These are phyloP conservation scores for Aricia artaxerxes DNA, from an alignment of 2,888 invertebrate species.

Conservation along the genomic window DNA sequence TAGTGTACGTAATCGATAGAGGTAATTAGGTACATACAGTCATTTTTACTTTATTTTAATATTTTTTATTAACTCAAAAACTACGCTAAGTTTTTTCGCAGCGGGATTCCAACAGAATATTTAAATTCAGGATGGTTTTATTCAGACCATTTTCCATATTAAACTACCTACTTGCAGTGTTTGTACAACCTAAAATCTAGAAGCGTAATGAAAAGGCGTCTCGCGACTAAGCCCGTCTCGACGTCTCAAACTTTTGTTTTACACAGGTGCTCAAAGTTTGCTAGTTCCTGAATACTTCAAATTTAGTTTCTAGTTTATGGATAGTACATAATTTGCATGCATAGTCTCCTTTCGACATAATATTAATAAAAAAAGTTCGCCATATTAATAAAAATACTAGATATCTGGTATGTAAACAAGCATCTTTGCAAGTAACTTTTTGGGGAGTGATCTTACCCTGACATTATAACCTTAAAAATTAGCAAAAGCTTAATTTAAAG, in stretches of 20 bases:
- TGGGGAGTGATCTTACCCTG: too few relatives aligned
- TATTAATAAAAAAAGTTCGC: not conserved
- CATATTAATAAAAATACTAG: too few relatives aligned
- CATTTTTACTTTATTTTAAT: not conserved
- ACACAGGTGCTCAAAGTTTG: conserved; percentile 49
- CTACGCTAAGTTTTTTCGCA: not conserved
- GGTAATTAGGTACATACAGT: too few relatives aligned
- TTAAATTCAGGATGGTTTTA: not conserved
- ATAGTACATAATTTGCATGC: not conserved
- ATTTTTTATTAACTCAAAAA: not conserved
- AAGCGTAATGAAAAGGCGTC: conserved; percentile 48
- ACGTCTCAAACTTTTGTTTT: conserved; percentile 47
- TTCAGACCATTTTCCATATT: conserved; percentile 12
- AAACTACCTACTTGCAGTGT: conserved; percentile 32
- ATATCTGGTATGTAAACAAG: too few relatives aligned
- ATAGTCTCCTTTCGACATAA: conserved; percentile 5
- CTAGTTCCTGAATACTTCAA: conserved; percentile 24
- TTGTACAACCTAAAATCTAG: conserved; percentile 43
- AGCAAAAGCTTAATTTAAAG: too few relatives aligned
- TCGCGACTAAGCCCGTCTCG: conserved; percentile 53
- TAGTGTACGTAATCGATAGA: too few relatives aligned
- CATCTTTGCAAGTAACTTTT: too few relatives aligned
- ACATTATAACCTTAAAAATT: too few relatives aligned
- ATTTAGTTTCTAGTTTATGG: conserved; percentile 13
- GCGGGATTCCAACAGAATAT: not conserved